Evolutionary conservation across 2,797 vertebrate species (phyloP).

Genomic region (Catharus ustulatus): DNA sequence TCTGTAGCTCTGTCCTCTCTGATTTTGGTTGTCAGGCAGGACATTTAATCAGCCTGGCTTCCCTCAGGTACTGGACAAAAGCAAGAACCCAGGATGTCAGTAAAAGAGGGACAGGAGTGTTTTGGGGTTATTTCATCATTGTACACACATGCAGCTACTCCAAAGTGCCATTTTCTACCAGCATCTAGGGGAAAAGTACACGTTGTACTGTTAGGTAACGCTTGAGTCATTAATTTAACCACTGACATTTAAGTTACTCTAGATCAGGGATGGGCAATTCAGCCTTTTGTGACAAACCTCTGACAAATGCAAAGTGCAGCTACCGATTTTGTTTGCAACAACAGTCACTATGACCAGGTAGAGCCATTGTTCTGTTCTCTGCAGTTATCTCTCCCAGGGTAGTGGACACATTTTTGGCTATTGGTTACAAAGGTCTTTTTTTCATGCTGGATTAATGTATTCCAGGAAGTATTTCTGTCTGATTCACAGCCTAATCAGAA

Average conservation of each 20-base stretch:
- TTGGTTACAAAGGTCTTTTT: background rate
- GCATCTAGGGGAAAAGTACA: background rate
- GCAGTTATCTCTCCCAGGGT: background rate
- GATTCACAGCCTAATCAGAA: background rate
- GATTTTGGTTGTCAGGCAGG: background rate
- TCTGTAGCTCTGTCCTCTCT: background rate
- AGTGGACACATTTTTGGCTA: background rate
- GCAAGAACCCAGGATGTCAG: background rate
- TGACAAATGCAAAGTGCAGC: constrained; percentile 22
- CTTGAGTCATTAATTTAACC: background rate
- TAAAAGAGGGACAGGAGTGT: background rate
- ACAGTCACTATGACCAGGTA: background rate
- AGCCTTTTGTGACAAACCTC: background rate
- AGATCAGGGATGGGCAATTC: background rate
- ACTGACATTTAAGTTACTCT: background rate
- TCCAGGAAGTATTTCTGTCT: background rate
- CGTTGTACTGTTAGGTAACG: background rate
- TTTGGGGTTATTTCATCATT: background rate
- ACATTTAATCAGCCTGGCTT: background rate
- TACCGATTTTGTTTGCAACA: background rate
- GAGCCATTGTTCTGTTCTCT: background rate
- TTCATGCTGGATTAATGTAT: background rate
- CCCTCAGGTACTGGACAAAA: background rate
- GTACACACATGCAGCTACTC: background rate
- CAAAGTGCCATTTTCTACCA: background rate